A percentile compares a stretch with the other conserved stretches of the same genome.
Conservation (phyloP, 2,888 invertebrate genomes). For the Cataglyphis livida region DNA sequence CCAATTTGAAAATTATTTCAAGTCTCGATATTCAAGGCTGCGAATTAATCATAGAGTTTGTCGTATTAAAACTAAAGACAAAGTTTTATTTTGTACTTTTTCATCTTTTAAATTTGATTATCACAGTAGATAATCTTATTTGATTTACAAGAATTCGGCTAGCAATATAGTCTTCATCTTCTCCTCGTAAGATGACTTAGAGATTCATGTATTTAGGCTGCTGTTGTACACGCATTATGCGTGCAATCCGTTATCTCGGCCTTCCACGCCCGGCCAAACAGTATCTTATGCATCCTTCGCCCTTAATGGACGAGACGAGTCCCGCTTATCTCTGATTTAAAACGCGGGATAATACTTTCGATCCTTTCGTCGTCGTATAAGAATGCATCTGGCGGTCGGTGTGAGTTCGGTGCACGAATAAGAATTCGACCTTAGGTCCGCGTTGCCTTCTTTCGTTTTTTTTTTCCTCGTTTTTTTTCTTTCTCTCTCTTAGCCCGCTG, state of each 20-base stretch:
- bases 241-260: constrained; percentile 37
- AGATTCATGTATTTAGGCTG: constrained; percentile 31
- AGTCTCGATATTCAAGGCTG: neutral
- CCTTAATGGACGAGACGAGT: constrained; percentile 66
- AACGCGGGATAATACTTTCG: constrained; percentile 52
- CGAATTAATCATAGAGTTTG: neutral
- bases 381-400: constrained; percentile 49
- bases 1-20: neutral
- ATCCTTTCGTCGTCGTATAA: constrained; percentile 53
- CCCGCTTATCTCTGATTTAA: constrained; percentile 66
- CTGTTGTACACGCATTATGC: neutral
- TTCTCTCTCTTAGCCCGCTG: constrained; percentile 4
- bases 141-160: neutral
- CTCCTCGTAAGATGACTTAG: neutral
- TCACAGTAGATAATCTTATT: neutral
- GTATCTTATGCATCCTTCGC: constrained; percentile 30
- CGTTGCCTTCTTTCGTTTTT: constrained; percentile 25
- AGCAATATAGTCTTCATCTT: neutral
- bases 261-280: constrained; percentile 19
- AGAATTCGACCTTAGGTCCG: constrained; percentile 59
- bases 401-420: constrained; percentile 52
- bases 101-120: neutral
- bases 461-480: neutral
- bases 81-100: neutral
- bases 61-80: neutral